Evolutionary conservation across 2,888 invertebrate species (phyloP), one percentile per base, ranked within the genome.

Genomic region (Prionchulus punctatus): DNA sequence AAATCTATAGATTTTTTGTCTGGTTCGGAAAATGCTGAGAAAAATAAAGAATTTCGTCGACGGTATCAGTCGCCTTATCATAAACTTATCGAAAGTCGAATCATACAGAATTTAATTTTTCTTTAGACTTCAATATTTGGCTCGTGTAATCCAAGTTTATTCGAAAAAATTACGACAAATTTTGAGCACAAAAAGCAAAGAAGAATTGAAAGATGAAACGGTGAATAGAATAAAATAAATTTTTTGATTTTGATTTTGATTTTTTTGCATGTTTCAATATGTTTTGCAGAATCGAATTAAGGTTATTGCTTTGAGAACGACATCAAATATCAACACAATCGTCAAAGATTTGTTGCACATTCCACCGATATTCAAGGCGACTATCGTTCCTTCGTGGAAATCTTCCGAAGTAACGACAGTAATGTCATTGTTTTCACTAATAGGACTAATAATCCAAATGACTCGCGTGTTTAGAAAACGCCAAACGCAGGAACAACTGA

Each of bases 311-410:
- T 77, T 91, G 48, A 86, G 85, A 71, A 86, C 90, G 3, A 86
- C 90, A 54, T 85, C 85, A 51, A 94, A 94, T 72, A 90, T 94
- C 60, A 89, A 87, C 69, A 80, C 83, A 1, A 78, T 94, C 50
- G 89, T 94, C 61, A 85, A 87, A 71, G 94, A 94, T 75, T 77
- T 94, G 62, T 92, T 94, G 76, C 86, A 90, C 72, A 83, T 84
- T 57, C 90, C 92, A 18, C 94, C 94, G 3, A 83, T 86, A 65
- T 92, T 86, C 73, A 91, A 90, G 71, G 84, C 68, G 43, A 56
- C 62, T 25, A 58, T 73, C 53, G 67, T 63, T 25, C 62, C 72
- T 25, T 73, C 73, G 56, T 73, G 72, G 72, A 70, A 68, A 65
- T 70, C 71, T 47, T 2, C 21, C n/a, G 50, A 58, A 49, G 43